Evolutionary conservation across 2,113 vertebrate genomes (phyloP), one percentile per base, ranked within the genome.

Genomic region (Cygnus buccinator): DNA sequence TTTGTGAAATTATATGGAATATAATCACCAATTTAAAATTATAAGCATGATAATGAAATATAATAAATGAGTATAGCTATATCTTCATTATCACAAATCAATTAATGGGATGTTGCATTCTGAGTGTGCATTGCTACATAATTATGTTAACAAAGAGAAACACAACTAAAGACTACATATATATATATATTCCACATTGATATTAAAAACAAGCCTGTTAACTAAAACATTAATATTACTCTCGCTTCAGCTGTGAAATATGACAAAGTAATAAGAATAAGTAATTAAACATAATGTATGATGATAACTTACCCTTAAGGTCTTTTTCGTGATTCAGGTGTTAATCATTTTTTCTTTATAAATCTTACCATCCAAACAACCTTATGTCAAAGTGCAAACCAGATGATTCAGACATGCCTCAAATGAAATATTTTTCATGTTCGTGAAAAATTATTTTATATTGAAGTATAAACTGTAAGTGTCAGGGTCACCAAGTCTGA

Each of bases 321-420:
- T 77, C 25, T 6, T 44, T 92, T 80, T 63, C 20, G 37, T 87
- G 41, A 91, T 20, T 59, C 41, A 77, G 48, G 12, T 55, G 22
- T 87, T 91, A 87, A 84, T 84, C 16, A 54, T 46, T 82, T 66
- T n/a, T 71, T 52, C 31, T 94, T 91, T 75, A 68, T 43, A 87
- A 87, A 61, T 73, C 33, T 78, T 91, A 39, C 13, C 8, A 72
- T 52, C 26, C 57, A 17, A 94, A 84, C 15, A 92, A 31, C 22
- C 8, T 76, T 90, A 43, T 4, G 0, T 91, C 71, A 82, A 58
- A 89, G n/a, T n/a, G 13, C 57, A 90, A 78, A 37, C 11, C 1
- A 13, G 16, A 73, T 80, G 61, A 79, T 63, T 76, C 83, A 71
- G 44, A 70, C 26, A 23, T 54, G 6, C 39, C 65, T 90, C 62